Conservation (phyloP, 2,888 invertebrate species). For the Stenichneumon culpator region DNA sequence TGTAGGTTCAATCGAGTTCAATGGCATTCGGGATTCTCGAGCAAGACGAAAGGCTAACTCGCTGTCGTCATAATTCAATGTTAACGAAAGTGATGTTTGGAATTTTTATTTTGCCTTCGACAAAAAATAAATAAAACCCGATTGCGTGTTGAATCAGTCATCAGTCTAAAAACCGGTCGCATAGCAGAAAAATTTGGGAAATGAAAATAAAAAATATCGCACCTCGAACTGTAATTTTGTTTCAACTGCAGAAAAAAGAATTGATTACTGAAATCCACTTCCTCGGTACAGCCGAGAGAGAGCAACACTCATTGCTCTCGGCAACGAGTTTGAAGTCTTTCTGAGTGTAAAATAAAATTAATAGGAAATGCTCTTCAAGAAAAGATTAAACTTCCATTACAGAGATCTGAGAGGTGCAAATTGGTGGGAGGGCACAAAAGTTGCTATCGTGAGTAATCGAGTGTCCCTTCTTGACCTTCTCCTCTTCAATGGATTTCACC, state of each 20-base stretch:
- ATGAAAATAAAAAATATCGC: no score
- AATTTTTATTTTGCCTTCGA: background rate
- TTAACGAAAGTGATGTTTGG: background rate
- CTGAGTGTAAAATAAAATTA: no score
- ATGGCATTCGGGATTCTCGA: constrained; percentile 4
- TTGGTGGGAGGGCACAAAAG: background rate
- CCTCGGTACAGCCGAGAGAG: no score
- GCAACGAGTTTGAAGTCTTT: no score
- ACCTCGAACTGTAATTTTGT: no score
- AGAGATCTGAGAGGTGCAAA: background rate
- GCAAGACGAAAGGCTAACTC: background rate
- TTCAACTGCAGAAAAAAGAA: no score
- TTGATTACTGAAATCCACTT: no score
- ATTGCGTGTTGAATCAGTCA: no score
- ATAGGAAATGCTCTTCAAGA: no score
- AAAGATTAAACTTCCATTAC: background rate
- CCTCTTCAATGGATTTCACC: background rate
- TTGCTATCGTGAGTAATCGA: background rate
- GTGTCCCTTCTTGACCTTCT: background rate
- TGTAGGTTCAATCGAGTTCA: constrained; percentile 18
- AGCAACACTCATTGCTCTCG: no score
- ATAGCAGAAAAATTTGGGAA: no score
- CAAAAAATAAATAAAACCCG: background rate
- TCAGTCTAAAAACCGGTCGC: no score
- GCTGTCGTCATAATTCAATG: background rate